Conservation (phyloP, 2,113 vertebrate species). For the Mormoops blainvillei region DNA sequence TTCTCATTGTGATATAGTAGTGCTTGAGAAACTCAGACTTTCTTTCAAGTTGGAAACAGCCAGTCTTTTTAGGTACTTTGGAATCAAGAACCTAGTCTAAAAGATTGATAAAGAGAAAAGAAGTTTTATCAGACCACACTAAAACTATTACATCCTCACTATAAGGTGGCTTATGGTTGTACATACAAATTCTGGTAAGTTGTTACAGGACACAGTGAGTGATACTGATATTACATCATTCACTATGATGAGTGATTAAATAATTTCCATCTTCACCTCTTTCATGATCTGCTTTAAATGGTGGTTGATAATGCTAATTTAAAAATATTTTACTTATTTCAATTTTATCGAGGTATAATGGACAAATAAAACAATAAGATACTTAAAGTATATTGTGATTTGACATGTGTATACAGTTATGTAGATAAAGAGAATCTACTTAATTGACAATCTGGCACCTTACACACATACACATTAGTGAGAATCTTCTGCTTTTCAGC, state of each 20-base stretch:
- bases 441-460: background rate
- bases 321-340: background rate
- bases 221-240: background rate
- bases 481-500: background rate
- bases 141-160: background rate
- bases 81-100: background rate
- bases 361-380: background rate
- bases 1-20: background rate
- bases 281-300: background rate
- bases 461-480: background rate
- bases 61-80: background rate
- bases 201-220: background rate
- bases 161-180: background rate
- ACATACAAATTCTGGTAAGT: background rate
- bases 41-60: background rate
- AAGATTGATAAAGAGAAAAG: background rate
- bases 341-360: background rate
- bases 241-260: background rate
- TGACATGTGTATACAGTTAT: background rate
- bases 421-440: too few species aligned
- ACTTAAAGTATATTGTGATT: background rate
- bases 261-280: background rate
- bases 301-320: background rate
- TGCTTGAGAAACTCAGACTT: background rate
- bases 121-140: background rate